Percentiles rank a stretch among this genome's conserved stretches.
Conservation (phyloP, 2,797 vertebrate genomes). For the Geotrypetes seraphini region DNA sequence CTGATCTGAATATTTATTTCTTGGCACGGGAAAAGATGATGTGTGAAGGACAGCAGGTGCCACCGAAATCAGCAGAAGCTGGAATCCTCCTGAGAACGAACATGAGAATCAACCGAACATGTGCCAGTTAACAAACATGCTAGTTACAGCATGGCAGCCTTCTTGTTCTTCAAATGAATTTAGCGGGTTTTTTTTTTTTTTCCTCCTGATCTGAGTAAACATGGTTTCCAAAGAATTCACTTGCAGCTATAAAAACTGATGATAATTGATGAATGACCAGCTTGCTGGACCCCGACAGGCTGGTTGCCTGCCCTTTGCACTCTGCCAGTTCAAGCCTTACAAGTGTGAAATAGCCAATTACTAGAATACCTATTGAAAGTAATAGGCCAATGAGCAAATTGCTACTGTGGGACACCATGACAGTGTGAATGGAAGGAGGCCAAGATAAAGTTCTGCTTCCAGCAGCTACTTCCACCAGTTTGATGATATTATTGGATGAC, state of each 20-base stretch:
- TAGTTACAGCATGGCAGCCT: slow-evolving; percentile 27
- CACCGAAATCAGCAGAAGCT: slow-evolving; percentile 21
- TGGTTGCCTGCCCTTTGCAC: slow-evolving; percentile 88
- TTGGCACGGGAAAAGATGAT: slow-evolving; percentile 1
- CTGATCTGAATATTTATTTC: slow-evolving; percentile 1
- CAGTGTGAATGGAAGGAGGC: slow-evolving; percentile 53
- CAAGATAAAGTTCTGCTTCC: slow-evolving; percentile 71
- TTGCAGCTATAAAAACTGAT: slow-evolving; percentile 70
- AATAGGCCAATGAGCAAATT: slow-evolving; percentile 91
- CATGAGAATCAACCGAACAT: not conserved
- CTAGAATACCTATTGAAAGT: slow-evolving; percentile 74
- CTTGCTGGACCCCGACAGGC: slow-evolving; percentile 74
- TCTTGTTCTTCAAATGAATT: slow-evolving; percentile 30
- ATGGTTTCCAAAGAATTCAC: slow-evolving; percentile 57
- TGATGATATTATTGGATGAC: slow-evolving; percentile 43
- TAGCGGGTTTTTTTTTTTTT: slow-evolving; percentile 39
- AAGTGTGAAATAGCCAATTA: slow-evolving; percentile 99
- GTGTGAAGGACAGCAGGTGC: slow-evolving; percentile 18
- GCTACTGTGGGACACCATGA: slow-evolving; percentile 67
- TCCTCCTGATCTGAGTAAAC: slow-evolving; percentile 62
- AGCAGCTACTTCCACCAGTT: slow-evolving; percentile 63
- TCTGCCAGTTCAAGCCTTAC: slow-evolving; percentile 85
- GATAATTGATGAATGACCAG: slow-evolving; percentile 90
- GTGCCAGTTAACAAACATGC: slow-evolving; percentile 24
- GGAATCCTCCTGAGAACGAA: slow-evolving; percentile 13